Conservation (phyloP, 30 jellyfish, hydroid and myxozoan species). For the Clytia hemisphaerica region DNA sequence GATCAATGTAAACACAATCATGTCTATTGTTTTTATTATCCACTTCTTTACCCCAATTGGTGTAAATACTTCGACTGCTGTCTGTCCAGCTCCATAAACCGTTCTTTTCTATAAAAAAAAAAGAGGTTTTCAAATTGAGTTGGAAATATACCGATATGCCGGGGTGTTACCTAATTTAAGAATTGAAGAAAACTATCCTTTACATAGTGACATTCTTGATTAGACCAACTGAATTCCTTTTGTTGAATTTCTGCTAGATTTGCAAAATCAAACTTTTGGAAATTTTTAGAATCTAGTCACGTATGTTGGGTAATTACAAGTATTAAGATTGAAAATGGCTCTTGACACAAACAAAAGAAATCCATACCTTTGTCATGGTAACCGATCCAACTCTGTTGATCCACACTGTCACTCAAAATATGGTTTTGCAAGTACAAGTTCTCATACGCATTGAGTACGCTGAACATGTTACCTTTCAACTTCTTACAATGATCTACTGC, state of each 20-base stretch:
- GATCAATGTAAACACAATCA: conserved; percentile 73
- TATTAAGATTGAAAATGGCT: not conserved
- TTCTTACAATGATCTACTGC: conserved; percentile 79
- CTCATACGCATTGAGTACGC: conserved; percentile 87
- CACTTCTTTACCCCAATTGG: conserved; percentile 89
- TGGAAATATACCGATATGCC: no score
- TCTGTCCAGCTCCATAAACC: conserved; percentile 98
- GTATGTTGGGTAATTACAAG: not conserved
- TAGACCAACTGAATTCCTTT: not conserved
- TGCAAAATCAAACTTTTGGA: no score
- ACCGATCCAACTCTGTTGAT: conserved; percentile 92
- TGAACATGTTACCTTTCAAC: conserved; percentile 63
- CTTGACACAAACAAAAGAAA: not conserved
- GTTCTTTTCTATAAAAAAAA: conserved; percentile 42
- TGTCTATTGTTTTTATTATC: conserved; percentile 64
- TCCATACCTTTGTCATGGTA: conserved; percentile 70
- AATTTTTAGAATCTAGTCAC: no score
- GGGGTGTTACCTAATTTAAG: no score
- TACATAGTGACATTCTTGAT: no score
- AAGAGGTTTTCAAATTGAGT: no score
- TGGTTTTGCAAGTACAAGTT: conserved; percentile 75
- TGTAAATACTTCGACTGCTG: conserved; percentile 65
- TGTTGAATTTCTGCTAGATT: no score
- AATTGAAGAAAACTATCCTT: no score
- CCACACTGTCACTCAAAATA: conserved; percentile 83